Base-by-base conservation (phyloP, 2,797 vertebrate genomes). In the Huso huso region DNA sequence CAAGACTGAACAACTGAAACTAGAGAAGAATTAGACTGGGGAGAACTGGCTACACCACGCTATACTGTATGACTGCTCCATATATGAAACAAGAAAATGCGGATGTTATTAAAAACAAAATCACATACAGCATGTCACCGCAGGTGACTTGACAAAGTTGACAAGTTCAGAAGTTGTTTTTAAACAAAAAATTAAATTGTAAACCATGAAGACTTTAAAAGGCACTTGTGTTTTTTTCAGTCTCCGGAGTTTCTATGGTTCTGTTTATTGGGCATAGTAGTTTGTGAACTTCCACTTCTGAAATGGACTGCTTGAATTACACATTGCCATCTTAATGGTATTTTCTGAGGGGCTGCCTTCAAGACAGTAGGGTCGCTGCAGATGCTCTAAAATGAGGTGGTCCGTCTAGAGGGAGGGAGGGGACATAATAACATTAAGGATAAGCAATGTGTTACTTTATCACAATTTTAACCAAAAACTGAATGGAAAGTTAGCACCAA, bases 211-310 rank as follows among this genome's bases (percentile, higher is more conserved):
- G 23, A 37, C 23, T 37, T 37, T 3, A 37, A 37, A 37, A 37
- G 23, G 23, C 23, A 37, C 4, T 37, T 37, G 23, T 37, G 23
- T 37, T 37, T 37, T 37, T 18, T 48, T 13, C n/a, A 37, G 48
- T 60, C 68, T 60, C 63, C 59, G 10, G 12, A 49, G 50, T 10
- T 52, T 50, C 37, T 58, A 37, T 51, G 48, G 8, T 63, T 11
- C 9, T 7, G 55, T 71, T 92, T 83, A 93, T 63, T 77, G 66
- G 0, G 79, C 52, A 3, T 88, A 81, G 84, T 96, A 94, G 48
- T 84, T 84, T 69, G 93, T 93, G 73, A 99, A 96, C 70, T 90
- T 88, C 97, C 97, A 99, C 83, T 94, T 94, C 62, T 99, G 97
- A 63, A 86, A 75, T 6, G 71, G 49, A 48, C 73, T 93, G 51